Base-by-base conservation (phyloP, 2,113 vertebrate species). In the Hemichromis elongatus region DNA sequence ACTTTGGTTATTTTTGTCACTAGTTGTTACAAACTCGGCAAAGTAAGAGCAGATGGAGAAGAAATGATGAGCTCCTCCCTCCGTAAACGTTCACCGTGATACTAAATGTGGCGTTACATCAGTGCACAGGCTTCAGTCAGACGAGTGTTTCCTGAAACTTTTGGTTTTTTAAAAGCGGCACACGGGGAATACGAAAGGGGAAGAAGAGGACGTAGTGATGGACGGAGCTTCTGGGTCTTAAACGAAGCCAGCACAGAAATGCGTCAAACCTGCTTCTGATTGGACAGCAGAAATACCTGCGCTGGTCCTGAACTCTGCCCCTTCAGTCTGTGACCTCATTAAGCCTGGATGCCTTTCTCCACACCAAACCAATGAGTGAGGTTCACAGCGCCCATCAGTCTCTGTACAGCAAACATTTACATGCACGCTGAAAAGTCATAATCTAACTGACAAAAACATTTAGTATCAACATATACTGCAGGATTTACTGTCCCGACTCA, bases 341-440 rank as follows among this genome's bases (percentile, higher is more conserved):
- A 0, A 24, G 63, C 16, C 21, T 42, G n/a, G n/a, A 40, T 13
- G 61, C 21, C 37, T 66, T 70, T 70, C 13, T 0, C 5, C 3
- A 7, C 6, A 7, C 6, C 47, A 47, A 18, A 47, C 66, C 66
- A 70, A 9, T 4, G 40, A 45, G 40, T 70, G 40, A 1, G 14
- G 0, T 70, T 70, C 66, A 16, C 63, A 70, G 66, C 18, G 66
- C 26, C 66, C 66, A 70, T 70, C 66, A 73, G 66, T 28, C 0
- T 73, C 5, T 45, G 21, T 73, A 45, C 24, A 47, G 21, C 28
- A 9, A 12, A 68, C 12, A 0, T 68, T 66, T 66, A 14, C 35
- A 40, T 24, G 42, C 9, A 0, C 9, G 12, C n/a, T 68, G n/a
- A 42, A 0, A 68, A 40, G 63, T 68, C 7, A 24, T 9, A 3